Conservation (phyloP, 2,888 invertebrate genomes). For the Halocaridina rubra region DNA sequence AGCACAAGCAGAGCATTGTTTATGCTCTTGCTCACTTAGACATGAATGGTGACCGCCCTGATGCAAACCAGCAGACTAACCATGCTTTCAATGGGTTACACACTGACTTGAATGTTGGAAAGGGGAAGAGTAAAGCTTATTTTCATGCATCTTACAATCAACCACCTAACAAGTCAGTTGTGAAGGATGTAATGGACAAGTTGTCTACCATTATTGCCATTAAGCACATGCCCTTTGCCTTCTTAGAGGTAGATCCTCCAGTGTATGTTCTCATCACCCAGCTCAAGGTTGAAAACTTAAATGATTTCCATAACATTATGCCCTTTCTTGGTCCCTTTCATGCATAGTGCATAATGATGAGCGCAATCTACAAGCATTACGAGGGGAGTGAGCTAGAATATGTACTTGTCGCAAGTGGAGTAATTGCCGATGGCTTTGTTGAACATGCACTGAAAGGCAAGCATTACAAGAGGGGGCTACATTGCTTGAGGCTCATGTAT, state of each 20-base stretch:
- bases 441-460: background rate
- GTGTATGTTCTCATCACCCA: background rate
- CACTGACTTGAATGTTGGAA: background rate
- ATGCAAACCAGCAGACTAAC: background rate
- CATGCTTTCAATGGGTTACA: background rate
- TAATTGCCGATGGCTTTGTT: background rate
- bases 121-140: background rate
- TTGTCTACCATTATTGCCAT: background rate
- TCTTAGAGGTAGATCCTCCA: too few relatives aligned
- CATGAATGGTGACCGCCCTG: slow-evolving; percentile 2
- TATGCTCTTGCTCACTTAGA: slow-evolving; percentile 7
- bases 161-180: slow-evolving; percentile 15
- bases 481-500: background rate
- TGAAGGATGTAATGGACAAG: slow-evolving; percentile 15
- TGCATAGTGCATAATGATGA: too few relatives aligned
- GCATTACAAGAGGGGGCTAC: background rate
- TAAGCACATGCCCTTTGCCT: too few relatives aligned
- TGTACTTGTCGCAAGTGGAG: too few relatives aligned
- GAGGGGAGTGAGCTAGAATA: too few relatives aligned
- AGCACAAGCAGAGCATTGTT: background rate
- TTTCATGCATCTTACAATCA: slow-evolving; percentile 15
- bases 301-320: too few relatives aligned
- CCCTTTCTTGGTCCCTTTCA: too few relatives aligned
- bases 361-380: too few relatives aligned
- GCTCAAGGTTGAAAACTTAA: too few relatives aligned